These are phyloP conservation scores for Sebastes elongatus DNA, from an alignment of 2,797 vertebrate genomes.

Conservation along the genomic window DNA sequence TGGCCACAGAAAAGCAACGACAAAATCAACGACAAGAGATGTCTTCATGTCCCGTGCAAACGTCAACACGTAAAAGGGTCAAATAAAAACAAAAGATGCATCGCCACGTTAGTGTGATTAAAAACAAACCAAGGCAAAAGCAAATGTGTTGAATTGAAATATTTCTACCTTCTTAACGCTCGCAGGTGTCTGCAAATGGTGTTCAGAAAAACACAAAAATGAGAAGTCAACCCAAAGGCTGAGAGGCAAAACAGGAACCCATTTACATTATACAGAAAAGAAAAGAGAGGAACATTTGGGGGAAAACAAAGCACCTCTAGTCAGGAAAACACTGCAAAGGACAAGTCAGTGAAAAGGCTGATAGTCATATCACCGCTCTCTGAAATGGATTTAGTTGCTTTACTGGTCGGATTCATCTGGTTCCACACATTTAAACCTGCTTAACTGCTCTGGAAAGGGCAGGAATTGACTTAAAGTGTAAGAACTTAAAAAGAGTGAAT, in stretches of 20 bases:
- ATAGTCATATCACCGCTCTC: neutral
- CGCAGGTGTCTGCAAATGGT: constrained; percentile 59
- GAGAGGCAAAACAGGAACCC: constrained; percentile 1
- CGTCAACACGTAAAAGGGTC: neutral
- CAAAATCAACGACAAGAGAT: neutral
- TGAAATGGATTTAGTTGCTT: neutral
- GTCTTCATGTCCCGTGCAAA: constrained; percentile 35
- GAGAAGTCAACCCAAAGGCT: constrained; percentile 15
- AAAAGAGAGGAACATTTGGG: neutral
- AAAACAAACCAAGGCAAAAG: constrained; percentile 26
- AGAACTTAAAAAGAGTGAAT: neutral
- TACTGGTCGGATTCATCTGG: neutral
- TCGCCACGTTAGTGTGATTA: constrained; percentile 21
- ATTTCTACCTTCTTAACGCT: constrained; percentile 76
- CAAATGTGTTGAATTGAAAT: constrained; percentile 34
- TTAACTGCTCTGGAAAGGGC: neutral
- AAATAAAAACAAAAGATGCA: constrained; percentile 30
- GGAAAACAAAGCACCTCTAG: neutral
- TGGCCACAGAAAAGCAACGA: neutral
- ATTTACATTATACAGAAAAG: neutral
- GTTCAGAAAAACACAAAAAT: constrained; percentile 40
- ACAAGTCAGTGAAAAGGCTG: neutral
- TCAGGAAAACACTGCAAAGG: neutral
- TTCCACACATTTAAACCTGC: neutral
- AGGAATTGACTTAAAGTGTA: neutral